Evolutionary conservation across 1,140 invertebrate species (phyloP).

Genomic region (Drosophila fuyamai): DNA sequence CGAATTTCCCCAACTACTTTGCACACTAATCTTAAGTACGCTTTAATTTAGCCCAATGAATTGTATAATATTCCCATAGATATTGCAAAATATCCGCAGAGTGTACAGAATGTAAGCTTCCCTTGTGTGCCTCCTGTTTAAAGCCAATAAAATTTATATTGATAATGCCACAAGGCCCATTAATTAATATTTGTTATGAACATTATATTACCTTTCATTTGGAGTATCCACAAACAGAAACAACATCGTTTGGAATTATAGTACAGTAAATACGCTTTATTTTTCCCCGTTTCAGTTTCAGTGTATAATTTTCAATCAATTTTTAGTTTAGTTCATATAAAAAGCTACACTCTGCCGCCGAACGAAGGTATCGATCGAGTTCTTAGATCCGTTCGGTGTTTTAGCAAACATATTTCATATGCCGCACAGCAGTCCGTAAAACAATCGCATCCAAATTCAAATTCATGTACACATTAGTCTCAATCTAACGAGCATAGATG

Average conservation of each 20-base stretch:
- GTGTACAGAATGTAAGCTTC: constrained; percentile 8
- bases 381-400: constrained; percentile 11
- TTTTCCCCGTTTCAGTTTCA: constrained; percentile 54
- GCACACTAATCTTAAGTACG: not conserved
- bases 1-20: not conserved
- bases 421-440: constrained; percentile 40
- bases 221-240: not conserved
- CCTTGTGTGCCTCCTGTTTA: constrained; percentile 5
- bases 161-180: too few species aligned
- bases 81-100: not conserved
- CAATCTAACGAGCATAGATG: too few species aligned
- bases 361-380: constrained; percentile 16
- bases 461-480: constrained; percentile 20
- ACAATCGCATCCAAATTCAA: constrained; percentile 30
- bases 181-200: too few species aligned
- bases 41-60: not conserved
- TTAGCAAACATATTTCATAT: constrained; percentile 63
- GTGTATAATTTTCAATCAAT: constrained; percentile 44
- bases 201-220: too few species aligned
- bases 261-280: constrained; percentile 76
- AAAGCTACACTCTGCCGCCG: constrained; percentile 63
- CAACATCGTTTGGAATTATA: constrained; percentile 28
- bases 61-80: not conserved
- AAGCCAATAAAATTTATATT: constrained; percentile 8
- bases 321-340: constrained; percentile 46